Base-by-base conservation (phyloP, 2,113 vertebrate genomes). In the Emberiza fucata region DNA sequence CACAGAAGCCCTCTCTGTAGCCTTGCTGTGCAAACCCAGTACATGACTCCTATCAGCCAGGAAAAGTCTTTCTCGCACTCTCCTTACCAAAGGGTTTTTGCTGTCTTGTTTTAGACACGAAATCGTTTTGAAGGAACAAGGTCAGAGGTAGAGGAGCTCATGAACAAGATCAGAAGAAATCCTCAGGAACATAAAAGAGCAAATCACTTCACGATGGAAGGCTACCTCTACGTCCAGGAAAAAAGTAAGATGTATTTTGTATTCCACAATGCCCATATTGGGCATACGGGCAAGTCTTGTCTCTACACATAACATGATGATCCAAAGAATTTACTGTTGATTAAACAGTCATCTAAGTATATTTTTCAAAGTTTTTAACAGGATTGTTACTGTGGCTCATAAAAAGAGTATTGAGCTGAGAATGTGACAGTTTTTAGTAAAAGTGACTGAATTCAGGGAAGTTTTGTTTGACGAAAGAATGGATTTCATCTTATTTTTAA, bases 201-300 rank as follows among this genome's bases (percentile, higher is more conserved):
- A 54, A 99, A 99, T 91, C 96, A 98, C 23, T 99, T 99, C 95
- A 98, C 99, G 0, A 98, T 98, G 42, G 99, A 99, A 97, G 99
- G 99, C 70, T 99, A 99, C 95, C 98, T 99, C 86, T 99, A 99
- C 31, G 98, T 99, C 24, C 99, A 99, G 94, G 99, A 99, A 93
- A 99, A 99, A 98, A 98, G 99, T 99, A 98, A 98, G 98, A 4
- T 45, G 24, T 66, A 24, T 39, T 31, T 79, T 89, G 2, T 92
- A 24, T 87, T 84, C 61, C 9, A 0, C 33, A 24, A 8, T 56
- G 47, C 11, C 24, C 14, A 2, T 75, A 17, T 11, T 73, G 18
- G 42, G 14, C 21, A 20, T 45, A 12, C 1, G 12, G n/a, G 4
- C 45, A 47, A 42, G 14, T 47, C 80, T 73, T 73, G 31, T 35